Percentiles rank a stretch among this genome's conserved stretches.
Conservation (phyloP, 2,113 vertebrate genomes). For the Cryptomyrus ogoouensis region DNA sequence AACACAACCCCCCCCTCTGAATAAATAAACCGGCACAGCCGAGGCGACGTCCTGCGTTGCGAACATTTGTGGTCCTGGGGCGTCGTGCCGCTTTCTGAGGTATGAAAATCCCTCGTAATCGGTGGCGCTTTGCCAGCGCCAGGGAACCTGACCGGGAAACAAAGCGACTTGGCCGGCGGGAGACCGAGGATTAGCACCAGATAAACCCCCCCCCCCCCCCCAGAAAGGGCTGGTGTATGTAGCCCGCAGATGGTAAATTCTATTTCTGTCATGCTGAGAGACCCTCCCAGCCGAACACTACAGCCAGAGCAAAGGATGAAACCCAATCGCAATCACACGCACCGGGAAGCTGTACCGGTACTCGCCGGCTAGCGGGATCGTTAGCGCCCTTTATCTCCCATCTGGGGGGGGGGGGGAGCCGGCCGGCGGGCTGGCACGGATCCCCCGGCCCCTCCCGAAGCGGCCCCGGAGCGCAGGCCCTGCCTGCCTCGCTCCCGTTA, state of each 20-base stretch:
- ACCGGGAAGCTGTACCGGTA: not conserved
- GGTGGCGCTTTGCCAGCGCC: not conserved
- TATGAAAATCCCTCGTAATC: not conserved
- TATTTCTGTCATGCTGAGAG: conserved; percentile 11
- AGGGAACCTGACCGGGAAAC: not conserved
- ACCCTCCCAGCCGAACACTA: not conserved
- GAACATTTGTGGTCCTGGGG: not conserved
- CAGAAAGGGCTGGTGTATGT: not conserved
- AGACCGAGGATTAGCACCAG: not conserved
- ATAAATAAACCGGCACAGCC: not conserved
- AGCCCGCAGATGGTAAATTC: conserved; percentile 5
- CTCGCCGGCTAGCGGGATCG: not conserved
- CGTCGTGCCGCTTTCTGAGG: not conserved
- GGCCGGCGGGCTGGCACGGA: not conserved
- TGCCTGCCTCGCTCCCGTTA: not conserved
- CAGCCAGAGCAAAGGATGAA: not conserved
- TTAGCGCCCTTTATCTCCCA: not conserved
- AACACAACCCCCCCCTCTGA: not conserved
- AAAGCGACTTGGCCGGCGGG: not conserved
- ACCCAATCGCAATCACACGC: not conserved
- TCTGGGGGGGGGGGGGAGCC: not conserved
- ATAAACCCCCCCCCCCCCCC: not conserved
- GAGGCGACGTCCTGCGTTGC: not conserved
- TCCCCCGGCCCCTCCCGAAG: not conserved
- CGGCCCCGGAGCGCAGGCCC: not conserved